Evolutionary conservation across 2,113 vertebrate genomes (phyloP).

Genomic region (Sorex fumeus): DNA sequence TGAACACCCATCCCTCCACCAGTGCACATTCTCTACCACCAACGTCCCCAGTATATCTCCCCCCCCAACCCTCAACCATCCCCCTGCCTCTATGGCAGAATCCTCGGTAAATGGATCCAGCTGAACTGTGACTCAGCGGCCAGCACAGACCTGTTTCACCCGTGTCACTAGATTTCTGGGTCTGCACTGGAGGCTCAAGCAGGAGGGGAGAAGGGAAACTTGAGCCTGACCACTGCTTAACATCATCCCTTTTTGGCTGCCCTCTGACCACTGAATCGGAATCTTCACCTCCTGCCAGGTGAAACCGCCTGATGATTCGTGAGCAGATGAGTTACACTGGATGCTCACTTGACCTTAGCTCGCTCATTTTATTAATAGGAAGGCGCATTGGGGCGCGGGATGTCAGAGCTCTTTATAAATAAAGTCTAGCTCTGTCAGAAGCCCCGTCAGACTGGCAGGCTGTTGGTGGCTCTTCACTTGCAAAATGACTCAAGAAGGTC

Average conservation of each 20-base stretch:
- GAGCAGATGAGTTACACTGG: neutral
- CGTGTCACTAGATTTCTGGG: neutral
- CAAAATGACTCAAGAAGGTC: conserved; percentile 41
- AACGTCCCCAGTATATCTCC: too few species aligned
- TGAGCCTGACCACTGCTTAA: neutral
- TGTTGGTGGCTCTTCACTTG: neutral
- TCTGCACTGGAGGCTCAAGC: neutral
- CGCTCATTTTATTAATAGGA: conserved; percentile 71
- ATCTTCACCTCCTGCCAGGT: conserved; percentile 21
- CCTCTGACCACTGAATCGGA: neutral
- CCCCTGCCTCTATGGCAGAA: too few species aligned
- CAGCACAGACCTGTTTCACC: neutral
- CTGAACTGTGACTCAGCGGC: neutral
- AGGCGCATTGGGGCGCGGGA: neutral
- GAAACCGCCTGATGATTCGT: neutral
- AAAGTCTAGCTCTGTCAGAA: conserved; percentile 48
- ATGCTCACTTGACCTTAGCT: conserved; percentile 26
- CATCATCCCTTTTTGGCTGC: neutral
- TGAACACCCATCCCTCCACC: too few species aligned
- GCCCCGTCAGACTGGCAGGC: conserved; percentile 43
- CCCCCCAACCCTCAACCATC: too few species aligned
- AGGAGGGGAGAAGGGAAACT: neutral
- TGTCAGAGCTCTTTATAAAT: conserved; percentile 69
- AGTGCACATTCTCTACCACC: too few species aligned
- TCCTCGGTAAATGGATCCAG: neutral